A percentile compares a stretch with the other conserved stretches of the same genome.
Evolutionary conservation across 2,113 vertebrate species (phyloP).

Genomic region (Silurus asotus): DNA sequence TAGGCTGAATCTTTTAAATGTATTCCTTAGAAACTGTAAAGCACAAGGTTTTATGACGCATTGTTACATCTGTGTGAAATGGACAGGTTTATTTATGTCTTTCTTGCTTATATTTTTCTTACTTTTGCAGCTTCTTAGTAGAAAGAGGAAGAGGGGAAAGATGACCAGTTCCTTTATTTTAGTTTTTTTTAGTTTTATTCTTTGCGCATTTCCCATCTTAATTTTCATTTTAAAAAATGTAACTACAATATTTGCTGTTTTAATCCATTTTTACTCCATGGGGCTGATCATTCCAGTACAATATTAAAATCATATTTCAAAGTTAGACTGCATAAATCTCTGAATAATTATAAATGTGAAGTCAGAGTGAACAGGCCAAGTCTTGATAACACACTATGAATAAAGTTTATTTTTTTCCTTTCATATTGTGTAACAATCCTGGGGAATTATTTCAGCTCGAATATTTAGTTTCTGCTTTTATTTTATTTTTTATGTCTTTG

Average conservation of each 20-base stretch:
- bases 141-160: background rate
- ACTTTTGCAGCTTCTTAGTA: conserved; percentile 26
- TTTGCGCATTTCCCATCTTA: conserved; percentile 58
- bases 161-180: conserved; percentile 15
- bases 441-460: conserved; percentile 66
- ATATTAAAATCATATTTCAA: conserved; percentile 27
- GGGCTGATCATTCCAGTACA: conserved; percentile 25
- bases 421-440: conserved; percentile 59
- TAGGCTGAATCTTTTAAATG: conserved; percentile 64
- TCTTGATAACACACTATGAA: conserved; percentile 56
- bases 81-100: conserved; percentile 23
- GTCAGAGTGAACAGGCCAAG: conserved; percentile 64
- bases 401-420: background rate
- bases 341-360: conserved; percentile 46
- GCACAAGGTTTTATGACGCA: conserved; percentile 74
- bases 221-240: conserved; percentile 41
- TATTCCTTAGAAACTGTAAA: conserved; percentile 68
- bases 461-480: conserved; percentile 51
- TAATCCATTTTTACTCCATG: conserved; percentile 13
- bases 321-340: conserved; percentile 24
- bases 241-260: conserved; percentile 21
- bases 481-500: conserved; percentile 63
- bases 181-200: conserved; percentile 29
- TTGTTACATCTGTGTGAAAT: conserved; percentile 32
- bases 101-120: background rate